phyloP scores from a whole-genome alignment of 2,888 invertebrate genomes.

The Gymnosoma rotundatum region DNA sequence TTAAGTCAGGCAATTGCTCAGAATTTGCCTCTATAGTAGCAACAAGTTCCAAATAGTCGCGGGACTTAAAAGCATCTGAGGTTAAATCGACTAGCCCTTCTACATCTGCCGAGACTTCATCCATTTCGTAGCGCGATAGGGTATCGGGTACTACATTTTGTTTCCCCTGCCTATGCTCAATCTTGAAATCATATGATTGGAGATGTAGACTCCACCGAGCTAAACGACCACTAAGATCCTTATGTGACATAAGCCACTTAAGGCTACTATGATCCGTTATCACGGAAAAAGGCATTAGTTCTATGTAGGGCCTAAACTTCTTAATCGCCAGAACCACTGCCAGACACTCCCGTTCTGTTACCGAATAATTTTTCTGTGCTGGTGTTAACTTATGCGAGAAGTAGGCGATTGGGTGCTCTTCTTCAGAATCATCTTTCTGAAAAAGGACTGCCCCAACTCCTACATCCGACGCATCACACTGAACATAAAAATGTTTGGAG shows the following conservation, averaged over 20 bases:
- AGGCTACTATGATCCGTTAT: background rate
- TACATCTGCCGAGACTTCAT: background rate
- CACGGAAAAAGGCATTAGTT: background rate
- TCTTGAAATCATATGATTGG: background rate
- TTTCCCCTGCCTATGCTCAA: background rate
- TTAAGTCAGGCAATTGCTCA: background rate
- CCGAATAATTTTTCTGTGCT: background rate
- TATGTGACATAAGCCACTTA: conserved; percentile 7
- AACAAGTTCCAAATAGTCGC: background rate
- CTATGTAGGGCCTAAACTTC: conserved; percentile 4
- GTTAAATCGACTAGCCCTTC: background rate
- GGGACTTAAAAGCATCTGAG: background rate
- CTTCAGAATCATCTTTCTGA: conserved; percentile 8
- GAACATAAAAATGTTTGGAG: background rate
- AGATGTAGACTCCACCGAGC: background rate
- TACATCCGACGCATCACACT: conserved; percentile 11
- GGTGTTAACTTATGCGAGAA: background rate
- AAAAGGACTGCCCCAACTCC: conserved; percentile 15
- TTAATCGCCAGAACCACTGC: conserved; percentile 3
- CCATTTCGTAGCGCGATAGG: conserved; percentile 3
- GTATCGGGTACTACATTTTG: conserved; percentile 2
- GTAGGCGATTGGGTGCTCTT: conserved; percentile 9
- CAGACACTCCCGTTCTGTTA: background rate
- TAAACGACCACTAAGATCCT: background rate
- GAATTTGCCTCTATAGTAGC: background rate